Percentiles rank a stretch among this genome's conserved stretches.
Evolutionary conservation across 2,113 vertebrate species (phyloP).

Genomic region (Ceratotherium simum): DNA sequence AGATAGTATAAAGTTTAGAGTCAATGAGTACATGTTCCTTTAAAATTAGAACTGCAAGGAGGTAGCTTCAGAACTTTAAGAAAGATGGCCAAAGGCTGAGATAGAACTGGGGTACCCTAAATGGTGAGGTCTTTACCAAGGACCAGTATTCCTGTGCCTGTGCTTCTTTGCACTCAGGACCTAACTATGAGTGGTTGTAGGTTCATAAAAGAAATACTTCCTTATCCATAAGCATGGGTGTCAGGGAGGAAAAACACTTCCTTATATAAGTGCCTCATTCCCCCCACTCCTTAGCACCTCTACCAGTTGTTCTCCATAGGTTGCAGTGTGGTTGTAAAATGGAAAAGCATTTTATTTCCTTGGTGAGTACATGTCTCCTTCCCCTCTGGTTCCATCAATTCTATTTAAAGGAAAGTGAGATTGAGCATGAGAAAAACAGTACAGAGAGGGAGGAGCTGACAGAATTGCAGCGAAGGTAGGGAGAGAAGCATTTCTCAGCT

Average conservation of each 20-base stretch:
- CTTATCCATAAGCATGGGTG: not conserved
- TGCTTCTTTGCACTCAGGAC: not conserved
- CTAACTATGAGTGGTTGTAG: not conserved
- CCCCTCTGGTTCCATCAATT: conserved; percentile 41
- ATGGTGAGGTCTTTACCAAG: not conserved
- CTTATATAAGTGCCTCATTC: not conserved
- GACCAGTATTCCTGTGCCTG: not conserved
- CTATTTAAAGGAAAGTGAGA: conserved; percentile 76
- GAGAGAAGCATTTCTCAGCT: not conserved
- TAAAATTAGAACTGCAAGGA: not conserved
- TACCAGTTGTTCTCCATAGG: conserved; percentile 17
- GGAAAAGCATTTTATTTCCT: conserved; percentile 67
- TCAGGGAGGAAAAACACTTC: not conserved
- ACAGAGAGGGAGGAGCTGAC: not conserved
- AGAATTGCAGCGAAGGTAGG: not conserved
- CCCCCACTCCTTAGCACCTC: not conserved
- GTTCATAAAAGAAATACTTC: conserved; percentile 10
- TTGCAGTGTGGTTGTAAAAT: conserved; percentile 48
- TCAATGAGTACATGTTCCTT: not conserved
- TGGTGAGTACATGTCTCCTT: conserved; percentile 62
- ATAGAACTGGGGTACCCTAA: not conserved
- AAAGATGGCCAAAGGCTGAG: not conserved
- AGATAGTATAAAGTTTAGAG: not conserved
- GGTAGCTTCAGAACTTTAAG: not conserved
- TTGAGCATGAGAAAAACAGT: conserved; percentile 49